These are phyloP conservation scores for Lasaia peninsularis DNA, from an alignment of 1,140 invertebrate genomes.

Conservation along the genomic window DNA sequence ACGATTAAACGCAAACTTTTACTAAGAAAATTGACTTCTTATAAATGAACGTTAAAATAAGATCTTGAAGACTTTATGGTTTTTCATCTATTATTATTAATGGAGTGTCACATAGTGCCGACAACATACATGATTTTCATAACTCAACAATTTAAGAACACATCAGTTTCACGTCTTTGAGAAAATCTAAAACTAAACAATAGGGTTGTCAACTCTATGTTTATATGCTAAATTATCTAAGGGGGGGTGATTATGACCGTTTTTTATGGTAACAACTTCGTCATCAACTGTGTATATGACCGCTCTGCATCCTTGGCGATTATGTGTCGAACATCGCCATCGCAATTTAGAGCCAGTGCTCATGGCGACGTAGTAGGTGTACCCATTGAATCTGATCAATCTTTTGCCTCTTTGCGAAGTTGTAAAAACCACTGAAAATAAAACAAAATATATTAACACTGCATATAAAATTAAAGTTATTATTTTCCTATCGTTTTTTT, in stretches of 20 bases:
- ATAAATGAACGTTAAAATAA: no score
- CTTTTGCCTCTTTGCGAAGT: conserved; percentile 40
- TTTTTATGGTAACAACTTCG: conserved; percentile 29
- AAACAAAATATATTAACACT: neutral
- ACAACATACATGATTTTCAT: no score
- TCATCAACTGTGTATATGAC: conserved; percentile 37
- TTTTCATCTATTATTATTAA: no score
- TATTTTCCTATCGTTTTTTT: no score
- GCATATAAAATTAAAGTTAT: neutral
- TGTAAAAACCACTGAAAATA: conserved; percentile 36
- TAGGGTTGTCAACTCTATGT: no score
- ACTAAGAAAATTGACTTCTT: no score
- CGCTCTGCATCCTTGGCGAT: conserved; percentile 41
- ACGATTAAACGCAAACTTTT: no score
- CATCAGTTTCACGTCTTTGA: no score
- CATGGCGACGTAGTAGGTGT: conserved; percentile 27
- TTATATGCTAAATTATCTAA: conserved; percentile 5
- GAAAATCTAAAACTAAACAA: no score
- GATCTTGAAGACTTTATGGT: no score
- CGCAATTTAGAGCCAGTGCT: conserved; percentile 9
- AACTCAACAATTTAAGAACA: no score
- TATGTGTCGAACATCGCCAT: conserved; percentile 51
- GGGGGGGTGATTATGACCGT: conserved; percentile 34
- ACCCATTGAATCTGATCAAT: conserved; percentile 36
- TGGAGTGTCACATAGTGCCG: no score